Base-by-base conservation (phyloP, 2,113 vertebrate species). In the Albula glossodonta region DNA sequence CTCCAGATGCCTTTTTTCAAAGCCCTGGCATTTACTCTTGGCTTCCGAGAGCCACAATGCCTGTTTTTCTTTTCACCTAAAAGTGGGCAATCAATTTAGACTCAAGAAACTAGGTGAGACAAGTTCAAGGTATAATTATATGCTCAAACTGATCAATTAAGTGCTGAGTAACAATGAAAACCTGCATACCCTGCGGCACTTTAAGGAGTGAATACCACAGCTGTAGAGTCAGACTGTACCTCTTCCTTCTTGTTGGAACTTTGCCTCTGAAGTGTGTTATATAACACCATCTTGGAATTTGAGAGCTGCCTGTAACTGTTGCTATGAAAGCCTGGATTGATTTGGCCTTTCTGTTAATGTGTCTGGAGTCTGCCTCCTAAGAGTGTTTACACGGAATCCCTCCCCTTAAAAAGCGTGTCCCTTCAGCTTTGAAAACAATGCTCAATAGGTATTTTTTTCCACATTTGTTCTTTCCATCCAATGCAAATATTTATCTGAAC, bases 401-500 rank as follows among this genome's bases (percentile, higher is more conserved):
- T 51, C 7, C 22, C 19, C 60, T 41, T 41, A 41, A 41, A 66
- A 19, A 66, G 60, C 60, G 4, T 70, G n/a, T 70, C 8, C 12
- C 53, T 56, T 12, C 53, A 56, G 53, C 53, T 6, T n/a, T 31
- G 70, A 74, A n/a, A 74, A n/a, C n/a, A 19, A 15, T 19, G 22
- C 6, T 19, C 60, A 60, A 60, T 63, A 22, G 4, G 5, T 4
- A 63, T 63, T 19, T 63, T 63, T 63, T 22, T 4, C 4, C 4
- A 63, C 60, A 22, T 66, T 66, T 0, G 25, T 83, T n/a, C 41
- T 79, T 25, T 78, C 41, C 77, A 79, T 53, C 25, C 56, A 77
- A 85, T 31, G 52, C 51, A 80, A 85, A 85, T 85, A 80, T 85
- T 80, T 79, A 85, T 49, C 50, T 84, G 63, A 79, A 19, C 52